Evolutionary conservation across 2,888 invertebrate species (phyloP), one percentile per base, ranked within the genome.

Genomic region (Phaedon cochleariae): DNA sequence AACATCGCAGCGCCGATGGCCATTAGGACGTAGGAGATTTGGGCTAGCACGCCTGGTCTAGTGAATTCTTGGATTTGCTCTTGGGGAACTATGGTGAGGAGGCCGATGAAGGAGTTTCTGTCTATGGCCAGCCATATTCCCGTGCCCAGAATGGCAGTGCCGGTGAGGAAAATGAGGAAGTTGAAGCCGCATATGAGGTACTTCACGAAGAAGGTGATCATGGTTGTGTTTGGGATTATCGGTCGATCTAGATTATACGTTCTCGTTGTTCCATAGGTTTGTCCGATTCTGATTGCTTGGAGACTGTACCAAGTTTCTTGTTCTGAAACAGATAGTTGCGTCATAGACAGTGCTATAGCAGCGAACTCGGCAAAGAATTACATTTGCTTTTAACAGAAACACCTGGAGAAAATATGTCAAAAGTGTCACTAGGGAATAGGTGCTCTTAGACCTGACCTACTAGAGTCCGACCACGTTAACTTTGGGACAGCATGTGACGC

Each of bases 171-270:
- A 83, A 91, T 89, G 70, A 90, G 81, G 79, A 91, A 90, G 83
- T 91, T 91, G 84, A 91, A 90, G 79, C 90, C 85, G 83, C 90
- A 91, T 67, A 91, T 84, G 73, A 90, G 85, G 84, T 90, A 91
- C 84, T 91, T 91, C 78, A 89, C 89, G 81, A 89, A 84, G 82
- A 87, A 88, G 67, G 89, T 48, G 5, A 65, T 20, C 65, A 65
- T 65, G n/a, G 45, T 62, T 29, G 52, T n/a, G 10, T 5, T 18
- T 7, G 17, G 20, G 31, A 52, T 17, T 15, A 52, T 17, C 26
- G n/a, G n/a, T n/a, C n/a, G n/a, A n/a, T n/a, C n/a, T n/a, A n/a
- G n/a, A n/a, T n/a, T n/a, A n/a, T n/a, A n/a, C n/a, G n/a, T n/a
- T n/a, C n/a, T n/a, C n/a, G n/a, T n/a, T n/a, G n/a, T n/a, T n/a